Base-by-base conservation (phyloP, 2,888 invertebrate species). In the Ophion ventricosus region DNA sequence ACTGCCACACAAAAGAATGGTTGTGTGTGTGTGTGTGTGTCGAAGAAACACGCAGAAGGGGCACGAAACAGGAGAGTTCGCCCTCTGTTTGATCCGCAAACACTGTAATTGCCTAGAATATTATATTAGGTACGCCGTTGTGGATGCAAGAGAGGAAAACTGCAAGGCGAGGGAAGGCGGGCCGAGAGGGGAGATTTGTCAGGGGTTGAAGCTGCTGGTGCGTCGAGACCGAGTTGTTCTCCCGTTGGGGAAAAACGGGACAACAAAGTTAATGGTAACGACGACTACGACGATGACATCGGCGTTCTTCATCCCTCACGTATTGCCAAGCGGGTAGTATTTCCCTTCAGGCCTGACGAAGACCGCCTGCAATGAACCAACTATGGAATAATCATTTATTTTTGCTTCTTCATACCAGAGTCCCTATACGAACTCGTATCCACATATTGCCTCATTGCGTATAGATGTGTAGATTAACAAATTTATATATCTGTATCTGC, bases 51-150 rank as follows among this genome's bases (percentile, higher is more conserved):
- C 77, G 66, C 73, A 40, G 70, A 26, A 70, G 57, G 73, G 80
- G 81, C 86, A 86, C 76, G 87, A 87, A 88, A 86, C 88, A 86
- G 84, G 79, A 74, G 80, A 73, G 75, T 59, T 76, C 89, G 89
- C 91, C 92, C 92, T 92, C 91, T 92, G 92, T 93, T 93, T 93
- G 93, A 93, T 93, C 92, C 92, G 92, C 93, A 93, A 93, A 93
- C 92, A 92, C 91, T 91, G 92, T 93, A 93, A 93, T 93, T 93
- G 92, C 91, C 92, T 91, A 88, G 92, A 92, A 93, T 93, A 93
- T 93, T 93, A 92, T 91, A 93, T 93, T 92, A 92, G 92, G 88
- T 87, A 88, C 88, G 89, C 87, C 85, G 89, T 88, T 87, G 87
- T 86, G 88, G 87, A 87, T 85, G 87, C 84, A 86, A 87, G 84